Base-by-base conservation (phyloP, 2,113 vertebrate genomes). In the Prionailurus viverrinus region DNA sequence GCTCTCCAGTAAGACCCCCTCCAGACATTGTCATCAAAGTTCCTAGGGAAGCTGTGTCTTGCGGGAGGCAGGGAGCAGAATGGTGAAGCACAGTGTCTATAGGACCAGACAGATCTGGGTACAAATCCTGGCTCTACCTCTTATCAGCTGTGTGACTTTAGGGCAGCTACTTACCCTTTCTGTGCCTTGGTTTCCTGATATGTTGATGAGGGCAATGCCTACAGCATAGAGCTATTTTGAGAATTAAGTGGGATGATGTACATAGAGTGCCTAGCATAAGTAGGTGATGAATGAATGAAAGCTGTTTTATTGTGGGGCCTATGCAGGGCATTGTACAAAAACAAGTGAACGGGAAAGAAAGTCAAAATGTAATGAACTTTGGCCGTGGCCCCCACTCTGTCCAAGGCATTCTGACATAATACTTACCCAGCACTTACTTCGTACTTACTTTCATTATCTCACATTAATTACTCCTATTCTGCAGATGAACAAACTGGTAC, bases 171-270 rank as follows among this genome's bases (percentile, higher is more conserved):
- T 96, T 73, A 74, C 3, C 25, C 68, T 87, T 79, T 95, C 92
- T 80, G 79, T 68, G 95, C 92, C 97, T 97, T 69, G 0, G 69
- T 88, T 92, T 90, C 80, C 80, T 53, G 16, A 61, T 68, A 5
- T 25, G 5, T 45, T 90, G 21, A 29, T 74, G 51, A 58, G 45
- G 27, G 23, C 19, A 13, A 1, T 65, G 81, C n/a, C 82, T 58
- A 63, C 41, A 61, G 27, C 45, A 21, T 13, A 66, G 41, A 76
- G 55, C 58, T 94, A 87, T 78, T 96, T 88, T 41, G 74, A 96
- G 89, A 90, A 89, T 97, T 87, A 92, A 94, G 41, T 39, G 69
- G 58, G 29, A 85, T 84, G 81, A 85, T 73, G n/a, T 69, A 31
- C 39, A 74, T 25, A 85, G 7, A 91, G 36, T 4, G 68, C 74